Conservation (phyloP, 2,888 invertebrate species). For the Himalopsyche anomala region DNA sequence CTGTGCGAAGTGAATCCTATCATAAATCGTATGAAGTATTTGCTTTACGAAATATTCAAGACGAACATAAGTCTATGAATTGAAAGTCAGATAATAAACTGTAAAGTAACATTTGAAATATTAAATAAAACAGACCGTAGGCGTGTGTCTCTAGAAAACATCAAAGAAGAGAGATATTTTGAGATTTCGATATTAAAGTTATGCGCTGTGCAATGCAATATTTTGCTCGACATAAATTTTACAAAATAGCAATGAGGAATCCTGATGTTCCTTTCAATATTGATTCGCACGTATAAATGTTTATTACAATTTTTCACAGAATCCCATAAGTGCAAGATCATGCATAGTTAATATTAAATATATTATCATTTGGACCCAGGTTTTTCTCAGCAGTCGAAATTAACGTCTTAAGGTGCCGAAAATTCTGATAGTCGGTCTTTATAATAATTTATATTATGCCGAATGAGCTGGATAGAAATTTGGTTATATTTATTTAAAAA, state of each 20-base stretch:
- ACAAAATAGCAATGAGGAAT: neutral
- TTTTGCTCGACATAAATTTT: neutral
- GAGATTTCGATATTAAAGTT: constrained; percentile 2
- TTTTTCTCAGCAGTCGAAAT: too few species aligned
- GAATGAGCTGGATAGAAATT: too few species aligned
- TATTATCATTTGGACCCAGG: too few species aligned
- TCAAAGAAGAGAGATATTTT: neutral
- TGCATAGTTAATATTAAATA: too few species aligned
- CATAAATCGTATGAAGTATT: neutral
- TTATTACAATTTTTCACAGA: too few species aligned
- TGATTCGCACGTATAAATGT: too few species aligned
- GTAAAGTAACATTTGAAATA: neutral
- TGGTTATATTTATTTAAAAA: too few species aligned
- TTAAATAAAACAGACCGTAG: constrained; percentile 8
- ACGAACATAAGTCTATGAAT: neutral
- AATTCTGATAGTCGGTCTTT: too few species aligned
- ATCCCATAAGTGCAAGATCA: too few species aligned
- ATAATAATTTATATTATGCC: too few species aligned
- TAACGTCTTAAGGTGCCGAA: too few species aligned
- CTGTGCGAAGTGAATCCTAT: neutral
- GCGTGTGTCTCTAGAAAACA: neutral
- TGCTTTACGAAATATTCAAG: neutral
- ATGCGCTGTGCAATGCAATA: neutral
- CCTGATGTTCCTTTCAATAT: too few species aligned
- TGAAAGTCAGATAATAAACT: neutral